These are phyloP conservation scores for Acromyrmex echinatior DNA, from an alignment of 1,140 invertebrate genomes.

Conservation along the genomic window DNA sequence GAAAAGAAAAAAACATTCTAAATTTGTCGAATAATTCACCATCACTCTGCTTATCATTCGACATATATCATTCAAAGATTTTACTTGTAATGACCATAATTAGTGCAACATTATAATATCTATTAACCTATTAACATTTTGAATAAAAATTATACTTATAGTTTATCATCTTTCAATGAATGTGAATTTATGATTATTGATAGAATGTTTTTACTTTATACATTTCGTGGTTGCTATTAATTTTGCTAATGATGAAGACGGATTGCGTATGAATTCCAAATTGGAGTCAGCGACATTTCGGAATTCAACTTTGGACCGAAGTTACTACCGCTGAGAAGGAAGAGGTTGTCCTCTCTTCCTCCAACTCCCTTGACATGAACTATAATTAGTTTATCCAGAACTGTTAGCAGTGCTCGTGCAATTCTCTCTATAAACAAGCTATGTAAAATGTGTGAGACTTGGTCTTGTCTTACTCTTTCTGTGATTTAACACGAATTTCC, in stretches of 20 bases:
- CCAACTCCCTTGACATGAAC: conserved; percentile 13
- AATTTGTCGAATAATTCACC: neutral
- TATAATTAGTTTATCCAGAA: conserved; percentile 76
- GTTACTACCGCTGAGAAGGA: conserved; percentile 31
- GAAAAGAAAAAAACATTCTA: neutral
- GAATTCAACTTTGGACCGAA: conserved; percentile 51
- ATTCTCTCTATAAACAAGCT: conserved; percentile 26
- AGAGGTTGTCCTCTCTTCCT: conserved; percentile 1
- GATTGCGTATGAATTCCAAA: conserved; percentile 38
- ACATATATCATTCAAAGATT: neutral
- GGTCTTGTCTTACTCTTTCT: conserved; percentile 1
- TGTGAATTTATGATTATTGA: conserved; percentile 3
- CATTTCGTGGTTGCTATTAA: conserved; percentile 39
- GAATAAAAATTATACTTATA: conserved; percentile 1
- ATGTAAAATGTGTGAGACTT: conserved; percentile 3
- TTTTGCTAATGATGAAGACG: conserved; percentile 55
- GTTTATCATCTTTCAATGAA: neutral
- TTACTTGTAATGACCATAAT: neutral
- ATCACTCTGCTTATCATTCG: neutral
- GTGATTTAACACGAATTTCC: conserved; percentile 19
- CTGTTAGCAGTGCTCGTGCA: conserved; percentile 42
- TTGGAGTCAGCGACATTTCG: conserved; percentile 38
- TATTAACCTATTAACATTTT: neutral
- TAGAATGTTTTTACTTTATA: conserved; percentile 1
- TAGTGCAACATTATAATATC: neutral